phyloP scores from a whole-genome alignment of 2,113 vertebrate genomes.

The Sebastes schlegelii region DNA sequence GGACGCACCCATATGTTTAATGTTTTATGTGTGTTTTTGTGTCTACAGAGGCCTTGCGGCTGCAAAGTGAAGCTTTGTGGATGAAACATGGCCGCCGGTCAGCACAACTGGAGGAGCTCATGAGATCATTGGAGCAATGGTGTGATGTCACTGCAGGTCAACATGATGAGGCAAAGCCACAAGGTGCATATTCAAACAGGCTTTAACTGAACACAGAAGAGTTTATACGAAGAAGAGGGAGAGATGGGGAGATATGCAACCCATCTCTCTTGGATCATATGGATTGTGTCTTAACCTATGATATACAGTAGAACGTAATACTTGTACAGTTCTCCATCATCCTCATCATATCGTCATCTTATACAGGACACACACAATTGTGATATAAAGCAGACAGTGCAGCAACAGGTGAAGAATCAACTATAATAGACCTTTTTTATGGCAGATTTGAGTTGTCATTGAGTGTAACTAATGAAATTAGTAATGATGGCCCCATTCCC shows the following conservation, averaged over 20 bases:
- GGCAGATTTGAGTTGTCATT: background rate
- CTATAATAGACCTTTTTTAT: background rate
- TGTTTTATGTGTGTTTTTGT: slow-evolving; percentile 26
- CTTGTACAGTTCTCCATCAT: background rate
- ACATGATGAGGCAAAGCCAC: slow-evolving; percentile 21
- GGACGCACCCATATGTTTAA: background rate
- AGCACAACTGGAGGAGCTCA: slow-evolving; percentile 85
- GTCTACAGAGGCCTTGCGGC: slow-evolving; percentile 87
- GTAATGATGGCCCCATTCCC: background rate
- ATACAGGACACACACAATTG: background rate
- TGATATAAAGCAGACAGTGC: too few relatives aligned
- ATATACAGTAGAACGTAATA: background rate
- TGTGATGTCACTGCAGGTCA: slow-evolving; percentile 44
- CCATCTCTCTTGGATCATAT: background rate
- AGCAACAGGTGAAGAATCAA: slow-evolving; percentile 5
- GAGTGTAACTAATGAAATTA: background rate
- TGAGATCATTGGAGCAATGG: slow-evolving; percentile 84
- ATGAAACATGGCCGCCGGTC: slow-evolving; percentile 81
- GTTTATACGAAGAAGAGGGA: background rate
- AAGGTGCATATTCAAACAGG: slow-evolving; percentile 44
- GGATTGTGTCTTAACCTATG: background rate
- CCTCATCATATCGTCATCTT: background rate
- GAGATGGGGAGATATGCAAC: background rate
- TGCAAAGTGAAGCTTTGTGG: slow-evolving; percentile 81
- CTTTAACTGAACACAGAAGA: background rate